Evolutionary conservation across 2,797 vertebrate genomes (phyloP).

Genomic region (Diplodus sargus): DNA sequence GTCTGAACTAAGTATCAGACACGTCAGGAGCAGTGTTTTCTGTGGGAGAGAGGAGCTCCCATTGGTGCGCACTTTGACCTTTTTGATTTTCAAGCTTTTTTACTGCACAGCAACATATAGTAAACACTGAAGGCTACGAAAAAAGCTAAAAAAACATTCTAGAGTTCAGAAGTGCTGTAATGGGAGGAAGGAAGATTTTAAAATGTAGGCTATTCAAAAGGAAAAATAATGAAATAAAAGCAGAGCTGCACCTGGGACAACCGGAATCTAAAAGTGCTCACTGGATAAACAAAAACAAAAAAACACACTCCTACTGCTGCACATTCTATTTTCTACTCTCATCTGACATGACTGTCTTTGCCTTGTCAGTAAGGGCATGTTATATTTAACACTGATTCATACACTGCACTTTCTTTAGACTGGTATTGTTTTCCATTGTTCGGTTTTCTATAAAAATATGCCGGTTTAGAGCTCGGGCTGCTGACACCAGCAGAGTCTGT

Average conservation of each 20-base stretch:
- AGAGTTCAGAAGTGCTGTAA: not conserved
- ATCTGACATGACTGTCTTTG: conserved; percentile 1
- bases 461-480: not conserved
- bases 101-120: too few relatives aligned
- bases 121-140: too few relatives aligned
- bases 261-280: not conserved
- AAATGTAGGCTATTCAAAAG: not conserved
- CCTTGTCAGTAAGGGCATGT: not conserved
- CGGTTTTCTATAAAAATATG: conserved; percentile 7
- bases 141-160: not conserved
- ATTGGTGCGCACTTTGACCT: too few relatives aligned
- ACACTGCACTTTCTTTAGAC: conserved; percentile 17
- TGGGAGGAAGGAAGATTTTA: not conserved
- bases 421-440: not conserved
- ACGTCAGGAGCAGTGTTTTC: too few relatives aligned
- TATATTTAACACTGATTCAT: conserved; percentile 25
- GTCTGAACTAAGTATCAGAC: too few relatives aligned
- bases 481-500: not conserved
- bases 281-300: not conserved
- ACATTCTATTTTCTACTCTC: conserved; percentile 1
- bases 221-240: not conserved
- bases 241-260: not conserved
- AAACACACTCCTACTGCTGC: not conserved
- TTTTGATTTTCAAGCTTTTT: too few relatives aligned
- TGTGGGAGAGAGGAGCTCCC: too few relatives aligned